Evolutionary conservation across 2,888 invertebrate genomes (phyloP).

Genomic region (Scaptomyza reducta): DNA sequence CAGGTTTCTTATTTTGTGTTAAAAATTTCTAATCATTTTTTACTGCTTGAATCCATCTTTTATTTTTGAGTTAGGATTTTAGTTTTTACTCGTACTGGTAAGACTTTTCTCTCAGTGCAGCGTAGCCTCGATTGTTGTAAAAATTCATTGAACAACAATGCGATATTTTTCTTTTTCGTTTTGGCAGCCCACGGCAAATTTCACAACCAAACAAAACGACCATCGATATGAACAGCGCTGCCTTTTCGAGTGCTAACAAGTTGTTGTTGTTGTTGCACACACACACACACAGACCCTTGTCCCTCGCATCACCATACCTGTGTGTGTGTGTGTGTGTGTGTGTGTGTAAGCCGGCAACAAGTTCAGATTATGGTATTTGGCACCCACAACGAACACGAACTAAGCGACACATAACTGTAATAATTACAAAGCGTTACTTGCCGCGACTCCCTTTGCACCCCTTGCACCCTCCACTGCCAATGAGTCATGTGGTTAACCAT

Average conservation of each 20-base stretch:
- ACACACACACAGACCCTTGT: not conserved
- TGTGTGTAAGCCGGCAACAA: slow-evolving; percentile 32
- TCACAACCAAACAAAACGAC: slow-evolving; percentile 50
- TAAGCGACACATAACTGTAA: slow-evolving; percentile 71
- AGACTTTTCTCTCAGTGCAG: not conserved
- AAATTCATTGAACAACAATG: slow-evolving; percentile 54
- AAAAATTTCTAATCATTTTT: not conserved
- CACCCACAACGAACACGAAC: slow-evolving; percentile 62
- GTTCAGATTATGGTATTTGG: slow-evolving; percentile 54
- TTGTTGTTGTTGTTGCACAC: slow-evolving; percentile 37
- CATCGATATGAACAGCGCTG: slow-evolving; percentile 38
- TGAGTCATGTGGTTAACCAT: slow-evolving; percentile 46
- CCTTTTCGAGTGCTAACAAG: slow-evolving; percentile 69
- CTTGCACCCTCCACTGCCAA: not conserved
- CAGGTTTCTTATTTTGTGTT: not conserved
- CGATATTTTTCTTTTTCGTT: slow-evolving; percentile 11
- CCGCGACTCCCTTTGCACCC: not conserved
- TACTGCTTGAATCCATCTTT: too few species aligned
- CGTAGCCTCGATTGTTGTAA: slow-evolving; percentile 50
- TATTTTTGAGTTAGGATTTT: too few species aligned
- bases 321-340: too few species aligned
- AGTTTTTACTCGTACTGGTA: too few species aligned
- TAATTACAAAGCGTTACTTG: slow-evolving; percentile 60
- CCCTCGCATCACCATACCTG: not conserved
- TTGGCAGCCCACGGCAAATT: slow-evolving; percentile 72